phyloP scores from a whole-genome alignment of 2,888 invertebrate genomes.

The Agrotis ipsilon region DNA sequence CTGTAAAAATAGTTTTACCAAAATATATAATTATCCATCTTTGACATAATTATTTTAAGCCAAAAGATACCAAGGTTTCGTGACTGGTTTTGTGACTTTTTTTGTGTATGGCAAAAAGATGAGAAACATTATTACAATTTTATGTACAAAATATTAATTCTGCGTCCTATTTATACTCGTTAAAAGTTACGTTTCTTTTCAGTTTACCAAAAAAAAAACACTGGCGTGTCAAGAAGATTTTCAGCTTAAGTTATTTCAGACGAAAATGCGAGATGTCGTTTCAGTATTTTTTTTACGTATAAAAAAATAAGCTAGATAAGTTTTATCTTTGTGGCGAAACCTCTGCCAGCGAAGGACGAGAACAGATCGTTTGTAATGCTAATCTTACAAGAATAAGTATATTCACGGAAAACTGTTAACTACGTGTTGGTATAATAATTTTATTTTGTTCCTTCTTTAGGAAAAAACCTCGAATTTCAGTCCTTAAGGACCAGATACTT shows the following conservation, averaged over 20 bases:
- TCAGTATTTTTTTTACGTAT: not conserved
- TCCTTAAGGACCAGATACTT: constrained; percentile 1
- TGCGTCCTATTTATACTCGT: too few relatives aligned
- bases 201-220: not conserved
- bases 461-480: not conserved
- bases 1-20: too few relatives aligned
- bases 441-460: not conserved
- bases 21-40: too few relatives aligned
- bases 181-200: not conserved
- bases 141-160: too few relatives aligned
- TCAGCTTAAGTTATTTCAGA: not conserved
- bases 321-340: constrained; percentile 24
- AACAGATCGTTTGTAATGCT: constrained; percentile 34
- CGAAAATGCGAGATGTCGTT: not conserved
- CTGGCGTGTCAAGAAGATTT: not conserved
- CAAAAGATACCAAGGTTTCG: too few relatives aligned
- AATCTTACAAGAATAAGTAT: constrained; percentile 34
- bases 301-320: constrained; percentile 7
- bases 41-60: too few relatives aligned
- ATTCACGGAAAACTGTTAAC: constrained; percentile 22
- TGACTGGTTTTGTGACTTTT: too few relatives aligned
- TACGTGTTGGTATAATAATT: not conserved
- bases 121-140: too few relatives aligned
- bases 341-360: constrained; percentile 12
- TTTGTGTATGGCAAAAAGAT: too few relatives aligned